phyloP scores from a whole-genome alignment of 2,113 vertebrate species.

The Gobiocypris rarus region DNA sequence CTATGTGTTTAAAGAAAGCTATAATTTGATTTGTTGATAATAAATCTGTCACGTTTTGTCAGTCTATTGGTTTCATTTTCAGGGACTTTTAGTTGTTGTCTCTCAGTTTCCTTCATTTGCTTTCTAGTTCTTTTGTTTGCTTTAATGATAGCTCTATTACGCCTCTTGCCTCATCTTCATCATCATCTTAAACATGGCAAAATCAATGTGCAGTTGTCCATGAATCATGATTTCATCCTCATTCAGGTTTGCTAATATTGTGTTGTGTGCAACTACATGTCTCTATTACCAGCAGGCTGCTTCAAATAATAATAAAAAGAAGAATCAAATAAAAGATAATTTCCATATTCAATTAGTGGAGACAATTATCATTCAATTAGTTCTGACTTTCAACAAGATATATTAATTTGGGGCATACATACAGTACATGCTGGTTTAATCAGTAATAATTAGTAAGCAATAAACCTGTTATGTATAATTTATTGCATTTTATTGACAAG shows the following conservation, averaged over 20 bases:
- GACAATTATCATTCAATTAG: conserved; percentile 45
- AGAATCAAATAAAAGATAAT: conserved; percentile 2
- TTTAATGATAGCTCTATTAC: no score
- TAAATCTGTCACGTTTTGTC: background rate
- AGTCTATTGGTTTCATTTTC: no score
- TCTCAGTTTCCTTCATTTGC: no score
- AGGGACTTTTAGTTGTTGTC: no score
- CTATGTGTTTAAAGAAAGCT: background rate
- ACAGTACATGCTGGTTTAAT: conserved; percentile 40
- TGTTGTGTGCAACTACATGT: background rate
- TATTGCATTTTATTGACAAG: background rate
- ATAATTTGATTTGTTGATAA: background rate
- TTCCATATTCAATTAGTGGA: conserved; percentile 42
- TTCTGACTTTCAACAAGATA: conserved; percentile 24
- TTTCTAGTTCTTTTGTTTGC: no score
- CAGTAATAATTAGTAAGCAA: conserved; percentile 30
- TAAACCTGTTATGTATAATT: background rate
- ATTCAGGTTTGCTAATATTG: background rate
- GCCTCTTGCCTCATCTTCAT: no score
- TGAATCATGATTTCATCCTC: background rate
- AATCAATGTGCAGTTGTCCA: no score
- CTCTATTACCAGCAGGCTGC: background rate
- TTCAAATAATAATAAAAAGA: conserved; percentile 11
- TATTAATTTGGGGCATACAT: background rate
- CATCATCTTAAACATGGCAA: no score